Evolutionary conservation across 1,140 invertebrate species (phyloP), one percentile per base, ranked within the genome.

Genomic region (Asobara japonica): DNA sequence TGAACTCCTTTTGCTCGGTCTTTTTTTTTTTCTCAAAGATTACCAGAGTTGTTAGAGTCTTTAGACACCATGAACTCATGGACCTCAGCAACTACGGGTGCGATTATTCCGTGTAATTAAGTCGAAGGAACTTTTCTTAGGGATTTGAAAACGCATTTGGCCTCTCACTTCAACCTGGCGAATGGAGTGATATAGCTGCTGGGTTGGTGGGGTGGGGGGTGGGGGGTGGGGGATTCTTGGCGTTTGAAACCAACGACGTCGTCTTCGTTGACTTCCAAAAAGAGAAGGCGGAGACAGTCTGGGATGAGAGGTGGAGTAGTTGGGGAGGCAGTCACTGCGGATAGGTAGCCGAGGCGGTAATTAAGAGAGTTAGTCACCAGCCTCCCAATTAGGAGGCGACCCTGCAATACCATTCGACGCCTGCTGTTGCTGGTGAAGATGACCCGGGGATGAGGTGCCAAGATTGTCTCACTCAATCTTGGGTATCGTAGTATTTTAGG

Each of bases 21-120:
- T 22, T 27, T 56, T 56, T 27, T 56, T 45, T 45, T 45, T 45
- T 45, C n/a, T 8, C 22, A 27, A 56, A 56, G 51, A 56, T 56
- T 56, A 56, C 51, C 25, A 22, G 51, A 56, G 51, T 27, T 56
- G 51, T 27, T 56, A 56, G 45, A 51, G 51, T 64, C 61, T 36
- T 64, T 31, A 48, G 41, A 48, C 56, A 41, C 36, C 48, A 56
- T 48, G 30, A 20, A 27, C 45, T 62, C 51, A 18, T 45, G 33
- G 38, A 25, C 13, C 13, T 8, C 38, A 13, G 29, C 29, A 67
- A 73, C 76, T 74, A 80, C 76, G 76, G 74, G 25, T 38, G 71
- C 83, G 83, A 87, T 87, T 86, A 86, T 87, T 86, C 83, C 84
- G 79, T 85, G 84, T 86, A 87, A 87, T 87, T 87, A 87, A 86